phyloP scores from a whole-genome alignment of 2,113 vertebrate species.

The Chelonoidis abingdonii region DNA sequence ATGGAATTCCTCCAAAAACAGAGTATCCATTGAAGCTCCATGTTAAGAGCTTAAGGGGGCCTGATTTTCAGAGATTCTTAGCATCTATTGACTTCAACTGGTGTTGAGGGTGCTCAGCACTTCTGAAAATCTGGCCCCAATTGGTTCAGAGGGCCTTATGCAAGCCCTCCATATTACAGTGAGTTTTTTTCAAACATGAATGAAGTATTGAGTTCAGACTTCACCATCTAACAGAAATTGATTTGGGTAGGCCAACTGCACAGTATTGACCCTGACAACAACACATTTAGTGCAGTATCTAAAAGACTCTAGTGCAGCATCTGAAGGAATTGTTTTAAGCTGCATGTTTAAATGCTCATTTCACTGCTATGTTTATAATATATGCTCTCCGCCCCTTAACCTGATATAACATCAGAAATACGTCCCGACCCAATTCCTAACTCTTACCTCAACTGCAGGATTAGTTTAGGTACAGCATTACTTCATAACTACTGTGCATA shows the following conservation, averaged over 20 bases:
- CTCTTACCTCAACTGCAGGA: neutral
- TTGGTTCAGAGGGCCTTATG: neutral
- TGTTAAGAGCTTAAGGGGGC: neutral
- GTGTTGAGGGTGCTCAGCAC: neutral
- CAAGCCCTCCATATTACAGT: neutral
- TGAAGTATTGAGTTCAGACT: neutral
- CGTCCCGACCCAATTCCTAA: neutral
- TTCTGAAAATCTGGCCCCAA: neutral
- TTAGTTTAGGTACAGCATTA: neutral
- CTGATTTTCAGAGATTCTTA: neutral
- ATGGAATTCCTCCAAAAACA: neutral
- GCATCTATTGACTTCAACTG: fast-evolving
- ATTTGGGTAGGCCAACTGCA: neutral
- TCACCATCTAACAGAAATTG: neutral
- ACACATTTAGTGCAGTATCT: neutral
- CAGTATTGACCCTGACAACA: neutral
- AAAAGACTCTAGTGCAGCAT: neutral
- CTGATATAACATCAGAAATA: neutral
- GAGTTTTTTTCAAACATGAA: neutral
- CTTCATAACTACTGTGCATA: neutral
- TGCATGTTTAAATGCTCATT: neutral
- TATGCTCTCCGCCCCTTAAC: neutral
- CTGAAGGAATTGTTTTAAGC: neutral
- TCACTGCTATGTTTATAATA: neutral
- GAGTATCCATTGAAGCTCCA: neutral